Evolutionary conservation across 2,888 invertebrate genomes (phyloP).

Genomic region (Pyrgus malvae): DNA sequence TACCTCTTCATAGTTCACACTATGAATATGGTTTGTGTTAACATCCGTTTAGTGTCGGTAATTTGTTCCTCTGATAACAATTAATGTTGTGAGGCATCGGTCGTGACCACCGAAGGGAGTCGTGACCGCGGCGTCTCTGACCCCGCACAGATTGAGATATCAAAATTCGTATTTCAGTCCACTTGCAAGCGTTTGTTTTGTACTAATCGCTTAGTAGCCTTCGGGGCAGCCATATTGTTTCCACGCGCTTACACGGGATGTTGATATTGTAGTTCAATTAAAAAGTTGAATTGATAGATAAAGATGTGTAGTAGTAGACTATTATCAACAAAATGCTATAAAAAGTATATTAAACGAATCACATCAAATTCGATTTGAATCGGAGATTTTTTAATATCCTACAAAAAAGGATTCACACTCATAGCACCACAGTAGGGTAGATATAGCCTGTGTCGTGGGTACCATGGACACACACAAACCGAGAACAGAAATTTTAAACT

Average conservation of each 20-base stretch:
- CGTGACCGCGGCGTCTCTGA: constrained; percentile 79
- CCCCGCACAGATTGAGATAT: constrained; percentile 77
- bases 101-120: constrained; percentile 80
- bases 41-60: constrained; percentile 62
- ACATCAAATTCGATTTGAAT: too few relatives aligned
- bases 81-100: constrained; percentile 49
- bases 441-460: too few relatives aligned
- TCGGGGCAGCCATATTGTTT: constrained; percentile 43
- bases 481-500: too few relatives aligned
- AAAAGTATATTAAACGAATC: too few relatives aligned
- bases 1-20: constrained; percentile 13
- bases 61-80: constrained; percentile 60
- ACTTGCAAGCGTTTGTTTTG: constrained; percentile 69
- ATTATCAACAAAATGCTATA: too few relatives aligned
- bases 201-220: constrained; percentile 59
- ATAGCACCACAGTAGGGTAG: too few relatives aligned
- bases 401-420: too few relatives aligned
- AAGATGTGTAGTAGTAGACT: too few relatives aligned
- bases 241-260: constrained; percentile 20
- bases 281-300: too few relatives aligned
- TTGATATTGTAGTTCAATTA: not conserved
- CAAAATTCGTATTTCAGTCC: constrained; percentile 75
- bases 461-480: too few relatives aligned
- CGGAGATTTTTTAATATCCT: too few relatives aligned
- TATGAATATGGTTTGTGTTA: constrained; percentile 41